These are phyloP conservation scores for Micrasema minimum DNA, from an alignment of 1,140 invertebrate genomes.

Conservation along the genomic window DNA sequence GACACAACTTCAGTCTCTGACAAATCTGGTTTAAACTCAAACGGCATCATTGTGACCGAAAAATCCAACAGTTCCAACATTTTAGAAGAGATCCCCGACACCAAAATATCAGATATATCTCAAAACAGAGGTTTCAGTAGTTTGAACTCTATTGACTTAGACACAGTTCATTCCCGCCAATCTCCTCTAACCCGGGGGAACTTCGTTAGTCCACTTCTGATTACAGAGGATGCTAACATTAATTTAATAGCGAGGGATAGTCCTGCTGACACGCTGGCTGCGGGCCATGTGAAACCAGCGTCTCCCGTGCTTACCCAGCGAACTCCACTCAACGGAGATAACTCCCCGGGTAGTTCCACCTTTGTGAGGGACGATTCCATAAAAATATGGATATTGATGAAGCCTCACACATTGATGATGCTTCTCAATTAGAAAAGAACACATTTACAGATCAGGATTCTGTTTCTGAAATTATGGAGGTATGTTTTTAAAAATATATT, in stretches of 20 bases:
- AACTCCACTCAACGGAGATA: constrained; percentile 8
- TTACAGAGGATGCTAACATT: constrained; percentile 3
- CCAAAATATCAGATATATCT: constrained; percentile 66
- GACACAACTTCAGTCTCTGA: constrained; percentile 59
- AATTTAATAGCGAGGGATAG: constrained; percentile 20
- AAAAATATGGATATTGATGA: constrained; percentile 72
- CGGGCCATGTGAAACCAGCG: no score
- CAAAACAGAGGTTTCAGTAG: constrained; percentile 57
- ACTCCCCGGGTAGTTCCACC: constrained; percentile 54
- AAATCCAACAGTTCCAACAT: constrained; percentile 61
- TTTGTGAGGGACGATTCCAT: constrained; percentile 56
- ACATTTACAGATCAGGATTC: constrained; percentile 74
- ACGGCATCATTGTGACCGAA: constrained; percentile 65
- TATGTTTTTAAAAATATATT: no score
- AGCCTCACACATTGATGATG: constrained; percentile 66
- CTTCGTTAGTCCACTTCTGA: not conserved
- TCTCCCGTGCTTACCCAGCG: no score
- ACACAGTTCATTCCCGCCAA: constrained; percentile 19
- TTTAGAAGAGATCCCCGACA: constrained; percentile 65
- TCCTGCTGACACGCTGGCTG: not conserved
- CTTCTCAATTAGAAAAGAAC: constrained; percentile 64
- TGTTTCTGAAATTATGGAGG: constrained; percentile 84
- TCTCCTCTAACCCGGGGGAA: constrained; percentile 8
- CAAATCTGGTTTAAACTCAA: constrained; percentile 61
- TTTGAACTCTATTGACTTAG: constrained; percentile 24